These are phyloP conservation scores for Chelon auratus DNA, from an alignment of 2,797 vertebrate genomes.

Conservation along the genomic window DNA sequence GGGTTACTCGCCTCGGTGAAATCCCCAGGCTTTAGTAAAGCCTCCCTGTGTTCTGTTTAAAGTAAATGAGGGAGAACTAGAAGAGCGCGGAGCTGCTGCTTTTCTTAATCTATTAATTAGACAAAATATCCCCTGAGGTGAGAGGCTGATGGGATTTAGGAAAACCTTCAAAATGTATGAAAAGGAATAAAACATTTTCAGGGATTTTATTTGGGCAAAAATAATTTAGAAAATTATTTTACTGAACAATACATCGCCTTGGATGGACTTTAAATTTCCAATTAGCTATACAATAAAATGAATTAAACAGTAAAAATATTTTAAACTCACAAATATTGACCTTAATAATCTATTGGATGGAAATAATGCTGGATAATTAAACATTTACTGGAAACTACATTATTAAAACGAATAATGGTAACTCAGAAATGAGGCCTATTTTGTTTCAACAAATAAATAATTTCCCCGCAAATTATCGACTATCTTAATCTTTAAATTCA, in stretches of 20 bases:
- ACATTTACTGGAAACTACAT: background rate
- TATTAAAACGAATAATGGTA: background rate
- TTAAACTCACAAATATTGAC: background rate
- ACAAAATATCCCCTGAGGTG: slow-evolving; percentile 1
- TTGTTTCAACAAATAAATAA: background rate
- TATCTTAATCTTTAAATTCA: background rate
- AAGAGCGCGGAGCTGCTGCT: slow-evolving; percentile 17
- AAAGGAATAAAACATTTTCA: background rate
- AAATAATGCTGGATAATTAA: too few relatives aligned
- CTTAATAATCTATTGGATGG: too few relatives aligned
- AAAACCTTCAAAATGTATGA: background rate
- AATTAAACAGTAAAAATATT: background rate
- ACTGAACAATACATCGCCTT: background rate
- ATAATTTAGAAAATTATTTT: background rate
- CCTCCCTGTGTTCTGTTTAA: slow-evolving; percentile 61
- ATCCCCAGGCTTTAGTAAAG: slow-evolving; percentile 73
- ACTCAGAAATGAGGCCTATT: background rate
- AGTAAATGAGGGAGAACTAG: slow-evolving; percentile 58
- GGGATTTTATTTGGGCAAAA: background rate
- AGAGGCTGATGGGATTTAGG: background rate
- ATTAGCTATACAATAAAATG: background rate
- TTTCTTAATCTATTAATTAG: slow-evolving; percentile 44
- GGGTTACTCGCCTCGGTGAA: slow-evolving; percentile 72
- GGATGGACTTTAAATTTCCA: background rate
- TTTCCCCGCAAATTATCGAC: background rate